Percentiles rank a stretch among this genome's conserved stretches.
phyloP scores from a whole-genome alignment of 1,140 invertebrate genomes.

The Steinernema khuongi region DNA sequence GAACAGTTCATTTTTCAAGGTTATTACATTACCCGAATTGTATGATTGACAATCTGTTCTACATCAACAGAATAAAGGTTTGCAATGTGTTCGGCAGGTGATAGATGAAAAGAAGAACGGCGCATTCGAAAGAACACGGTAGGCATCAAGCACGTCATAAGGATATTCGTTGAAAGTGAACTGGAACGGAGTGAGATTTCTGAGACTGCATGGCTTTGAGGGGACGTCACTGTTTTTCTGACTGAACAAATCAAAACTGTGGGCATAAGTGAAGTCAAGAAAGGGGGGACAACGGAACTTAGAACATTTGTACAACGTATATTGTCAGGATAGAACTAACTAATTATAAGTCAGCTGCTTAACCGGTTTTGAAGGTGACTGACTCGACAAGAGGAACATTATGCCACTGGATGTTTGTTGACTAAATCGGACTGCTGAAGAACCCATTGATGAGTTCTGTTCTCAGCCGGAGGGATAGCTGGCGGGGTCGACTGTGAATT shows the following conservation, averaged over 20 bases:
- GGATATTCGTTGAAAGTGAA: not conserved
- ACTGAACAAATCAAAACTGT: slow-evolving; percentile 8
- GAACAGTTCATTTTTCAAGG: not conserved
- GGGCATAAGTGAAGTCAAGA: slow-evolving; percentile 12
- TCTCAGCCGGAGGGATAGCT: slow-evolving; percentile 24
- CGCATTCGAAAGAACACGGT: not conserved
- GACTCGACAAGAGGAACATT: not conserved
- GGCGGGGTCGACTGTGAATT: slow-evolving; percentile 13
- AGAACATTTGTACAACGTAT: slow-evolving; percentile 30
- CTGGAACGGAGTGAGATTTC: not conserved
- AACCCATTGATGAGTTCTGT: slow-evolving; percentile 41
- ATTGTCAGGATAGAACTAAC: not conserved
- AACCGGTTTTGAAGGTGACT: slow-evolving; percentile 3
- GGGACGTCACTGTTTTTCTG: not conserved
- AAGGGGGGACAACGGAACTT: not conserved
- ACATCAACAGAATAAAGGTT: not conserved
- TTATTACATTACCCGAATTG: slow-evolving; percentile 15
- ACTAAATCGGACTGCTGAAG: slow-evolving; percentile 47
- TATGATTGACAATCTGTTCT: slow-evolving; percentile 11
- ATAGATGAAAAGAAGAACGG: not conserved
- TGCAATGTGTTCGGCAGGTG: not conserved
- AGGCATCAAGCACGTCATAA: not conserved
- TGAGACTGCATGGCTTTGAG: not conserved
- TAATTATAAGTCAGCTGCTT: too few relatives aligned
- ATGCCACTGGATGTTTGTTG: slow-evolving; percentile 15